A percentile compares a stretch with the other conserved stretches of the same genome.
phyloP scores from a whole-genome alignment of 2,113 vertebrate genomes.

The Dipodomys stephensi region DNA sequence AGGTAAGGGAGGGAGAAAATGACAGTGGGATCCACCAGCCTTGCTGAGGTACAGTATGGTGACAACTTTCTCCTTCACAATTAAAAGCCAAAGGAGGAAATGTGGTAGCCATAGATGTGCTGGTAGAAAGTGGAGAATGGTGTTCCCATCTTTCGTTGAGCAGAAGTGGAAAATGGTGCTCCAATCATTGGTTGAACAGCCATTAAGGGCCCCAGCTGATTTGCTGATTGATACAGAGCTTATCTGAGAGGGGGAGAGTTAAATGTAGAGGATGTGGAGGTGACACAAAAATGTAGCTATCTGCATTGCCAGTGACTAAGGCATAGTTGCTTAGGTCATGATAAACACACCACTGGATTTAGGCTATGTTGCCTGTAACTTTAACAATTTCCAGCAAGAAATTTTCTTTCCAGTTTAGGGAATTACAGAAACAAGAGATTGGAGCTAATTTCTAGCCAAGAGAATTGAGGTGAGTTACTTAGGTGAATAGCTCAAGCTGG shows the following conservation, averaged over 20 bases:
- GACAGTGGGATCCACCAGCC: background rate
- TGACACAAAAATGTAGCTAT: background rate
- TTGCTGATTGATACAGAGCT: background rate
- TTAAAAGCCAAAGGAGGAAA: background rate
- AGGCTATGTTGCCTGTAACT: background rate
- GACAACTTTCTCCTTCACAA: background rate
- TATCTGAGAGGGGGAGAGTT: background rate
- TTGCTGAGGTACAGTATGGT: background rate
- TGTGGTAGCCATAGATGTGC: background rate
- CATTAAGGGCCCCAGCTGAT: too few species aligned
- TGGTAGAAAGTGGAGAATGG: background rate
- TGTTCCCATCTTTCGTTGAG: background rate
- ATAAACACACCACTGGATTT: background rate
- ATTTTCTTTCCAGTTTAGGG: background rate
- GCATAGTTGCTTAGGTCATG: too few species aligned
- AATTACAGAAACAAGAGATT: background rate
- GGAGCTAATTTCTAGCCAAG: background rate
- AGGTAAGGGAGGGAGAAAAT: too few species aligned
- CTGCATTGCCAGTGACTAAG: too few species aligned
- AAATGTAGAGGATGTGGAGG: fast-evolving
- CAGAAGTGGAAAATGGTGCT: fast-evolving
- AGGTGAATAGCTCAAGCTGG: background rate
- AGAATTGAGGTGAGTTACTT: background rate
- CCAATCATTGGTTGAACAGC: background rate
- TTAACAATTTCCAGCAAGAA: background rate